phyloP scores from a whole-genome alignment of 2,113 vertebrate species.

The Grammomys dolichurus region DNA sequence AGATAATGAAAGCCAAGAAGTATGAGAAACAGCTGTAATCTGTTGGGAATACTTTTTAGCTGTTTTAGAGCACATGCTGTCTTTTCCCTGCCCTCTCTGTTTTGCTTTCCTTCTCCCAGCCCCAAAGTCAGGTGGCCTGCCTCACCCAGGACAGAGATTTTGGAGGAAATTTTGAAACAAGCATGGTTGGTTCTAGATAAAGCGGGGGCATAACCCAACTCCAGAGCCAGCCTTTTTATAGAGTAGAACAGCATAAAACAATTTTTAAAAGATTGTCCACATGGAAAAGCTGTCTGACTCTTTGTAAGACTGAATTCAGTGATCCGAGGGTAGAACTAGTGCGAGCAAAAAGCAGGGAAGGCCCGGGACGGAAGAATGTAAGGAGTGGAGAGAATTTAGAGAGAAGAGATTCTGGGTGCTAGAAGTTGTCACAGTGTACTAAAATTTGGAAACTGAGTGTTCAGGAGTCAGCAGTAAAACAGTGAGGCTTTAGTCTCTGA shows the following conservation, averaged over 20 bases:
- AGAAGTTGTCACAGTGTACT: background rate
- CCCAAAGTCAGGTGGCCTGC: background rate
- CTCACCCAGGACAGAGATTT: background rate
- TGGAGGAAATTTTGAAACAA: background rate
- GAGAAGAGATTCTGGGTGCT: background rate
- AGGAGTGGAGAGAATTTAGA: background rate
- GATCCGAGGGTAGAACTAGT: background rate
- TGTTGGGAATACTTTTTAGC: background rate
- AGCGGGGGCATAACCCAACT: background rate
- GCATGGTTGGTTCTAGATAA: background rate
- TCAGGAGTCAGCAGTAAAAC: background rate
- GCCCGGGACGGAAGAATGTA: too few species aligned
- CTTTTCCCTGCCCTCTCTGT: background rate
- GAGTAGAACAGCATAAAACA: background rate
- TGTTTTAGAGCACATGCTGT: background rate
- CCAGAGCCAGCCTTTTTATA: background rate
- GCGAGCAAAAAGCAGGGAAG: background rate
- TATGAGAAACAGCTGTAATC: fast-evolving
- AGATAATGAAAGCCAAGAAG: background rate
- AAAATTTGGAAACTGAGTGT: background rate
- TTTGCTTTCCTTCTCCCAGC: background rate
- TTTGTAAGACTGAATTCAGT: background rate
- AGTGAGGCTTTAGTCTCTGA: background rate
- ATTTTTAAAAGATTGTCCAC: background rate
- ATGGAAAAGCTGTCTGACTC: background rate